These are phyloP conservation scores for Myocastor coypus DNA, from an alignment of 2,113 vertebrate genomes.

Conservation along the genomic window DNA sequence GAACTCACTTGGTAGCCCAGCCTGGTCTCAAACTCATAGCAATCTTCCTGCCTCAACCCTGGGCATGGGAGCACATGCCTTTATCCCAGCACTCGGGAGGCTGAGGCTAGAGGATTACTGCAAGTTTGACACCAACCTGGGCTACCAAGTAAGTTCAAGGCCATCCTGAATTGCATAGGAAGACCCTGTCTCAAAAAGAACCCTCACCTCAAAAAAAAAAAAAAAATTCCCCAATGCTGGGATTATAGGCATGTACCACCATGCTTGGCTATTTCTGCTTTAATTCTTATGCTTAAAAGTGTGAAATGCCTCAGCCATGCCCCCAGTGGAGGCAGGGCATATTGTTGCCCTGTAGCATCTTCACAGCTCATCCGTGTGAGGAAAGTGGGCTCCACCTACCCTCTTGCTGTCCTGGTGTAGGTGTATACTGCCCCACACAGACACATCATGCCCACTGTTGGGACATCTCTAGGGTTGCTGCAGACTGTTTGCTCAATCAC, in stretches of 20 bases:
- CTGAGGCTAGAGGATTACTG: no score
- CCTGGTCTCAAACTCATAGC: not conserved
- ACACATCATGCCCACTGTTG: fast-evolving
- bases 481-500: fast-evolving
- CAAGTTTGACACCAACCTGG: no score
- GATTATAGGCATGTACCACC: not conserved
- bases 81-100: no score
- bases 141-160: no score
- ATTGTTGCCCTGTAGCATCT: not conserved
- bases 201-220: no score
- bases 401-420: not conserved
- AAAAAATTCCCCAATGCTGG: not conserved
- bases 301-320: fast-evolving
- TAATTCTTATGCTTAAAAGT: no score
- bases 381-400: not conserved
- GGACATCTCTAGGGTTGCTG: not conserved
- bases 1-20: not conserved
- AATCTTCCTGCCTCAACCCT: not conserved
- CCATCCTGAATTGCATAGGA: no score
- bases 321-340: not conserved
- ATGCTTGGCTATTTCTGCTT: not conserved
- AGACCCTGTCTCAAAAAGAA: no score
- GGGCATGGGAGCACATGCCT: no score
- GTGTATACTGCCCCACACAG: no score
- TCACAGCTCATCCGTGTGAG: not conserved